These are phyloP conservation scores for Sylvia borin DNA, from an alignment of 2,797 vertebrate genomes.

Conservation along the genomic window DNA sequence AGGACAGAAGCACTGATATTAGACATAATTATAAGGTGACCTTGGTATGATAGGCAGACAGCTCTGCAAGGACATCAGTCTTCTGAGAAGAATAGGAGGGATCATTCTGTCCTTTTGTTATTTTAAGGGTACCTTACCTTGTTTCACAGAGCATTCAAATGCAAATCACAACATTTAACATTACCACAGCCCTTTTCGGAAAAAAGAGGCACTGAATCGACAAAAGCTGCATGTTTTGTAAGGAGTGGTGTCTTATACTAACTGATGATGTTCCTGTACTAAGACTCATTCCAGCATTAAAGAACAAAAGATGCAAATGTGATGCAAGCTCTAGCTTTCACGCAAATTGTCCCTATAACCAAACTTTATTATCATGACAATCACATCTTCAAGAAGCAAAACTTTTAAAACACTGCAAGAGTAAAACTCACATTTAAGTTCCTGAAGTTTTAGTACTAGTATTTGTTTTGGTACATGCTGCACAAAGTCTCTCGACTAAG, in stretches of 20 bases:
- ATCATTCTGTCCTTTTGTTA: neutral
- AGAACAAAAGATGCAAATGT: constrained; percentile 14
- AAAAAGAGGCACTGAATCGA: neutral
- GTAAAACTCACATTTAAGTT: neutral
- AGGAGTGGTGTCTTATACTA: constrained; percentile 3
- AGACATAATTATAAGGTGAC: neutral
- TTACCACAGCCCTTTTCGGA: neutral
- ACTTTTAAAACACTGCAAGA: neutral
- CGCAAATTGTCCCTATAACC: constrained; percentile 21
- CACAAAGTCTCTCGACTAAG: neutral
- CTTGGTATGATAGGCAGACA: neutral
- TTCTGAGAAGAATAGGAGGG: neutral
- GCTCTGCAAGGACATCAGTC: neutral
- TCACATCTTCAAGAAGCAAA: neutral
- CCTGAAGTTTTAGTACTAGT: neutral
- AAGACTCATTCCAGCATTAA: constrained; percentile 14
- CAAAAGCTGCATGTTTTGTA: neutral
- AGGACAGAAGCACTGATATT: neutral
- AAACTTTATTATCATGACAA: constrained; percentile 20
- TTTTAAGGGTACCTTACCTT: constrained; percentile 48
- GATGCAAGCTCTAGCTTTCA: neutral
- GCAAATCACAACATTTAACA: constrained; percentile 43
- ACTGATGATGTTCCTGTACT: neutral
- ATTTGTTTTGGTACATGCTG: neutral
- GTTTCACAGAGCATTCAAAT: constrained; percentile 41